These are phyloP conservation scores for Vireo griseus DNA, from an alignment of 2,797 vertebrate species.

Conservation along the genomic window DNA sequence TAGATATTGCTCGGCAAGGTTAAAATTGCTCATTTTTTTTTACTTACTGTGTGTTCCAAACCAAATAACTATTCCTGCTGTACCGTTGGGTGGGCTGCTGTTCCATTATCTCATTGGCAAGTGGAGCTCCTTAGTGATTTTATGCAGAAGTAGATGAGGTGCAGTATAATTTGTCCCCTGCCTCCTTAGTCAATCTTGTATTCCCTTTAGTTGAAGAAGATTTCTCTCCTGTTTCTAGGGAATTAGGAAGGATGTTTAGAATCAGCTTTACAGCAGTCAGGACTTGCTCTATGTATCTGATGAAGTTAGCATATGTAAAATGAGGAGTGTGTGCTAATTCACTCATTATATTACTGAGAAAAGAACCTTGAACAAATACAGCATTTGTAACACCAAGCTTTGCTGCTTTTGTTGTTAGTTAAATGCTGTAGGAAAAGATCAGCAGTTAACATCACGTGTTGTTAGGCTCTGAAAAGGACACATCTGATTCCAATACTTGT, in stretches of 20 bases:
- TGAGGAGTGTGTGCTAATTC: not conserved
- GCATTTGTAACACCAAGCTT: not conserved
- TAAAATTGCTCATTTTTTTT: not conserved
- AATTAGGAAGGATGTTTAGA: not conserved
- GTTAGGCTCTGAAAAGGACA: not conserved
- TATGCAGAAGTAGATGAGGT: not conserved
- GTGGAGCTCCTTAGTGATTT: not conserved
- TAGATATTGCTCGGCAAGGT: not conserved
- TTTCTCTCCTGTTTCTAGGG: not conserved
- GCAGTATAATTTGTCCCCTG: not conserved
- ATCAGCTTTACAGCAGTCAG: not conserved
- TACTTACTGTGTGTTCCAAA: not conserved
- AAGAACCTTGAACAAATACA: not conserved
- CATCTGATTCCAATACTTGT: not conserved
- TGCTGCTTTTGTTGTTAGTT: not conserved
- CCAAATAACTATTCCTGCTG: not conserved
- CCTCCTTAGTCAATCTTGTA: not conserved
- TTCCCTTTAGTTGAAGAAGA: not conserved
- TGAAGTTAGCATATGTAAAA: not conserved
- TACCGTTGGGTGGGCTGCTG: not conserved
- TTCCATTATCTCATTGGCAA: not conserved
- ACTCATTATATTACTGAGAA: not conserved
- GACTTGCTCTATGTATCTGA: not conserved
- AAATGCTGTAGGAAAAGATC: not conserved
- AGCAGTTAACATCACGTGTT: not conserved